Evolutionary conservation across 2,888 invertebrate genomes (phyloP).

Genomic region (Idaea dimidiata): DNA sequence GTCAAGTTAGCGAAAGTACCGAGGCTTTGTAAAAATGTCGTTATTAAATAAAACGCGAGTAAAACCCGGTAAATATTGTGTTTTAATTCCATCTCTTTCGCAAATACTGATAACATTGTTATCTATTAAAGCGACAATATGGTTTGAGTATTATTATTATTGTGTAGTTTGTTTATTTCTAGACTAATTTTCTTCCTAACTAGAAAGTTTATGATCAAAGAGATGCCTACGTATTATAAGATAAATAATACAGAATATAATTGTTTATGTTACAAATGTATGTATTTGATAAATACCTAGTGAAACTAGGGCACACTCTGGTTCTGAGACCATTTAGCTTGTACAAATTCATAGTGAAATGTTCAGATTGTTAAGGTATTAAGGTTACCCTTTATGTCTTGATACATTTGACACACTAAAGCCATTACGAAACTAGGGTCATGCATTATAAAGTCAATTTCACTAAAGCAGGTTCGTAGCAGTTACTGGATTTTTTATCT

Average conservation of each 20-base stretch:
- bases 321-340: constrained; percentile 15
- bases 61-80: too few relatives aligned
- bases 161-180: neutral
- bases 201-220: neutral
- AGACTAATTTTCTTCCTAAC: neutral
- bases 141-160: neutral
- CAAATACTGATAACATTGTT: neutral
- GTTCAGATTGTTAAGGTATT: constrained; percentile 16
- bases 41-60: too few relatives aligned
- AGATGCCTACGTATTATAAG: neutral
- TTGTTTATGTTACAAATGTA: neutral
- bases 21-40: too few relatives aligned
- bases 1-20: too few relatives aligned
- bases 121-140: neutral
- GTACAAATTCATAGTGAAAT: constrained; percentile 24
- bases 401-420: neutral
- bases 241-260: too few relatives aligned
- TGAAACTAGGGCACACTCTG: constrained; percentile 11
- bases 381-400: neutral
- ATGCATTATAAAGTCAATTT: too few relatives aligned
- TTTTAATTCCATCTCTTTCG: too few relatives aligned
- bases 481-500: too few relatives aligned
- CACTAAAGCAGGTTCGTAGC: too few relatives aligned
- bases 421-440: too few relatives aligned
- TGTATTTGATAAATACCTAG: constrained; percentile 6